Evolutionary conservation across 2,888 invertebrate genomes (phyloP), one percentile per base, ranked within the genome.

Genomic region (Eugnorisma glareosa): DNA sequence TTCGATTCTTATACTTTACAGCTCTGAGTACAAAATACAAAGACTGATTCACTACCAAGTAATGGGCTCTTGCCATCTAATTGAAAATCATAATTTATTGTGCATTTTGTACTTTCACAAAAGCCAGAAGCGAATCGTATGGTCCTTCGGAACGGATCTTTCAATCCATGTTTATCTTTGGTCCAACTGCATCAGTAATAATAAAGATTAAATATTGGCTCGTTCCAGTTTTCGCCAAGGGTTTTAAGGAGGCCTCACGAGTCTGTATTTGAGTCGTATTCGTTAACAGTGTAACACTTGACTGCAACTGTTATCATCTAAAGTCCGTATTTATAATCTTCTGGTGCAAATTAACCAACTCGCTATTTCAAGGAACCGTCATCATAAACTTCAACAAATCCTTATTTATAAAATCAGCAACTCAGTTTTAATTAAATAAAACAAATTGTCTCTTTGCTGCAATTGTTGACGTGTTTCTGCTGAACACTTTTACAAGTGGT

Each of bases 361-460:
- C 43, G 24, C 48, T 79, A 75, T 76, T 83, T 72, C 73, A 79
- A 18, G 61, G 59, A 79, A 81, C 54, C 51, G 67, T 70, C 70
- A 63, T 54, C 69, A 75, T 83, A 86, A 78, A 82, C 78, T 67
- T 77, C 70, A 79, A 67, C 37, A 73, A 68, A 68, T 37, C 72
- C 51, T 79, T 78, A 64, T 78, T 81, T 77, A 81, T 75, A 73
- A 77, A 79, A 77, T 76, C 74, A 82, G 66, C 69, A 79, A 73
- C n/a, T 43, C 18, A 72, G 37, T 18, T 59, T 82, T 83, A 87
- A 84, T 83, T 85, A 78, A 86, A 77, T 75, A 78, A 85, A 83
- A 81, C 78, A 83, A 87, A 85, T 84, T 82, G 37, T 24, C 72
- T n/a, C 63, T 71, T 43, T 37, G 75, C 77, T 83, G 76, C 77